These are phyloP conservation scores for Suillia variegata DNA, from an alignment of 2,888 invertebrate species.

Conservation along the genomic window DNA sequence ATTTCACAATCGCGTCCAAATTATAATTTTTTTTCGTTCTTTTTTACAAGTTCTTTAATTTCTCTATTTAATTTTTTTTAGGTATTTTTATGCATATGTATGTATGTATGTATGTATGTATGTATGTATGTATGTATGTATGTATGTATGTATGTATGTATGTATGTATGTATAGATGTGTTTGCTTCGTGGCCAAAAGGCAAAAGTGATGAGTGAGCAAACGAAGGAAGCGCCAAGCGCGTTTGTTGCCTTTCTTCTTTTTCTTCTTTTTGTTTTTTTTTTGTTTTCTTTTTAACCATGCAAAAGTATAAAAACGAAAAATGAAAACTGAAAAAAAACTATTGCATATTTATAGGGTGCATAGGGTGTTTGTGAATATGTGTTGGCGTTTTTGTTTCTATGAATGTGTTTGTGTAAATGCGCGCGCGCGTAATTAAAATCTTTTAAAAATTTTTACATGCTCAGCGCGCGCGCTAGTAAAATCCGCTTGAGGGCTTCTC, in stretches of 20 bases:
- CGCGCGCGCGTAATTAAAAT: conserved; percentile 35
- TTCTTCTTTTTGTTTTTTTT: neutral
- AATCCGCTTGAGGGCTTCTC: conserved; percentile 44
- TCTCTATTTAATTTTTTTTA: too few relatives aligned
- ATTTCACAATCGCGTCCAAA: too few relatives aligned
- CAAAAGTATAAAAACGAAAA: conserved; percentile 16
- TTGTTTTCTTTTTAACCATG: too few relatives aligned
- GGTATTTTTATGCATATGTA: too few relatives aligned
- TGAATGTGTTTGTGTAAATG: too few relatives aligned
- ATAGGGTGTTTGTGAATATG: conserved; percentile 1
- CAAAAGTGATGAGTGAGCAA: neutral
- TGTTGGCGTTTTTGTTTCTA: too few relatives aligned
- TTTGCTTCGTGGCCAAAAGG: neutral
- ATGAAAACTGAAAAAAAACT: conserved; percentile 28
- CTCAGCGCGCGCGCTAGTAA: neutral
- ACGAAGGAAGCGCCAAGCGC: neutral
- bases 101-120: too few relatives aligned
- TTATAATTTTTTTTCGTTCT: too few relatives aligned
- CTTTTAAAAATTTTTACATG: conserved; percentile 14
- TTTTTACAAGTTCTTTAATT: too few relatives aligned
- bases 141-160: too few relatives aligned
- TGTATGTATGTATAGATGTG: too few relatives aligned
- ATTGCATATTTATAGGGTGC: conserved; percentile 36
- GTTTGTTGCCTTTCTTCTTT: neutral
- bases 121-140: too few relatives aligned